A percentile compares a stretch with the other conserved stretches of the same genome.
Conservation (phyloP, 2,797 vertebrate genomes). For the Pampus argenteus region DNA sequence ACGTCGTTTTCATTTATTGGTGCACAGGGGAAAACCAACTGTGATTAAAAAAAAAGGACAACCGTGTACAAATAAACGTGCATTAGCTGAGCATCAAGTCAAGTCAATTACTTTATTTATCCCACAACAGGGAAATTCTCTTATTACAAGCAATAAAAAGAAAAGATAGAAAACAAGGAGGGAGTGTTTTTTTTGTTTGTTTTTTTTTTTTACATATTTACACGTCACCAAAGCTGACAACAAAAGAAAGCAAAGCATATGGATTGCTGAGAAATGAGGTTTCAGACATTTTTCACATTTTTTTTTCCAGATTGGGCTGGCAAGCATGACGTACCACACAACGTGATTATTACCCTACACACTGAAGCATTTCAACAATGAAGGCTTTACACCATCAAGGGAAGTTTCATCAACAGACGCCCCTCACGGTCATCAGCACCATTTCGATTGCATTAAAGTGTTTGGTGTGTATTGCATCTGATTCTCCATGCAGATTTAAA, state of each 20-base stretch:
- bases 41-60: slow-evolving; percentile 2
- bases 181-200: too few species aligned
- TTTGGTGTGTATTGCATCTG: not conserved
- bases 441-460: not conserved
- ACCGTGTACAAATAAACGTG: not conserved
- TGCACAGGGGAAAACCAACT: not conserved
- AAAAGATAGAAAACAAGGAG: too few species aligned
- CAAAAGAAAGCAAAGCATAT: slow-evolving; percentile 6
- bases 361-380: slow-evolving; percentile 23
- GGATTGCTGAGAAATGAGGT: slow-evolving; percentile 11
- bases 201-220: too few species aligned
- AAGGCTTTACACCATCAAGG: not conserved
- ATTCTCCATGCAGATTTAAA: not conserved
- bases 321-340: slow-evolving; percentile 15
- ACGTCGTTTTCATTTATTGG: not conserved
- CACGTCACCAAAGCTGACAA: too few species aligned
- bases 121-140: too few species aligned
- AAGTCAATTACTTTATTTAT: too few species aligned
- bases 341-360: slow-evolving; percentile 23
- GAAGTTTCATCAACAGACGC: not conserved
- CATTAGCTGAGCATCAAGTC: not conserved
- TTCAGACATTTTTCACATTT: slow-evolving; percentile 22
- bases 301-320: slow-evolving; percentile 14
- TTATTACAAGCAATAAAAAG: too few species aligned
- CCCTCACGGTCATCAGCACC: not conserved